Base-by-base conservation (phyloP, 1,140 invertebrate species). In the Mylabris phalerata region DNA sequence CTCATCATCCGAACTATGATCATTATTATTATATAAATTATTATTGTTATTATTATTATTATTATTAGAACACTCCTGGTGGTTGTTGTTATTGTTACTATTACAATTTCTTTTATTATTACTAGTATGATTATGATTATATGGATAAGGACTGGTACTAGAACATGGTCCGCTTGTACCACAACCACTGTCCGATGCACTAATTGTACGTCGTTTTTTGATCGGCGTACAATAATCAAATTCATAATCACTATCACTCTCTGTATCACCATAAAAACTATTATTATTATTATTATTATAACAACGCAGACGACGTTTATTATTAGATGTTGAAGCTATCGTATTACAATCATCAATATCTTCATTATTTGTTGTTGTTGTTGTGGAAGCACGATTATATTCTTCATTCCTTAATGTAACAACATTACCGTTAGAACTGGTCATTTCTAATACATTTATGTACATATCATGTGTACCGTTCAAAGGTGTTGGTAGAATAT, bases 401-500 rank as follows among this genome's bases (percentile, higher is more conserved):
- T 51, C 45, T 13, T 60, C 55, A 48, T 57, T 62, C 39, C 60
- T 49, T 13, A 59, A 38, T 43, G 64, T 46, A n/a, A 64, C 64
- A 13, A 60, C 61, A 50, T 67, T 63, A 6, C 49, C 48, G 50
- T 65, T 64, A 32, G 48, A 48, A 39, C 61, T 57, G 11, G 71
- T 70, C 3, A 77, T 67, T 27, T 78, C 71, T 9, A 79, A 66
- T 0, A 75, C 74, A 32, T 79, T 78, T 6, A 78, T 75, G 10
- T 78, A 67, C 13, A 75, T 75, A 63, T 80, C 78, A 26, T 77
- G 72, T 0, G 77, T 78, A 3, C 80, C 80, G 62, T 80, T 81
- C 25, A 80, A 68, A 2, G 79, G 79, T 10, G 79, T 80, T 0
- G 80, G 80, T 5, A 80, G 63, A 55, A 80, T 80, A 62, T 76